Percentiles rank a stretch among this genome's conserved stretches.
Evolutionary conservation across 2,113 vertebrate species (phyloP).

Genomic region (Pongo pygmaeus): DNA sequence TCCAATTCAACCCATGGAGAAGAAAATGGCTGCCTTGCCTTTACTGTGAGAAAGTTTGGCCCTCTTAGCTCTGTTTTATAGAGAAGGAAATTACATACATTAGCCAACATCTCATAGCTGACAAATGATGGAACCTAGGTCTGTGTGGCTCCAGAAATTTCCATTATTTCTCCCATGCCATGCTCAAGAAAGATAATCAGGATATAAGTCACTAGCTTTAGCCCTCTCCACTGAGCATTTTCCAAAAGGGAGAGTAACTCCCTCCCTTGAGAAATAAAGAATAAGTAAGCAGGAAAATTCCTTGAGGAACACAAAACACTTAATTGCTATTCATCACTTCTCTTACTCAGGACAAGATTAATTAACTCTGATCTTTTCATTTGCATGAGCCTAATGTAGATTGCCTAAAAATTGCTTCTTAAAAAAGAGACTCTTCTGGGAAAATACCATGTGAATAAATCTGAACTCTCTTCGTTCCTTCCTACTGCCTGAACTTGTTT

Average conservation of each 20-base stretch:
- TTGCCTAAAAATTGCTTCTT: slow-evolving; percentile 69
- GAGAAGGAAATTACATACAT: background rate
- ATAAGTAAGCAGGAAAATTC: slow-evolving; percentile 69
- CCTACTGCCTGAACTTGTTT: slow-evolving; percentile 71
- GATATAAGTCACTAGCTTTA: slow-evolving; percentile 57
- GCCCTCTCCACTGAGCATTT: slow-evolving; percentile 45
- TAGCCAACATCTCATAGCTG: background rate
- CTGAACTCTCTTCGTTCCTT: slow-evolving; percentile 71
- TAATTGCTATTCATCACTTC: slow-evolving; percentile 68
- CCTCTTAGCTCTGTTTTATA: background rate
- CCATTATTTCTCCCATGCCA: background rate
- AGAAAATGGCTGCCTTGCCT: background rate
- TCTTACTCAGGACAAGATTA: slow-evolving; percentile 67
- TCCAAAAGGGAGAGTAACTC: slow-evolving; percentile 61
- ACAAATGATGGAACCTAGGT: background rate
- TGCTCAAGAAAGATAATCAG: background rate
- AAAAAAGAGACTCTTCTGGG: slow-evolving; percentile 66
- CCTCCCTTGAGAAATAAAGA: slow-evolving; percentile 44
- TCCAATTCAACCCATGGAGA: background rate
- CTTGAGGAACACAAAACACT: slow-evolving; percentile 71
- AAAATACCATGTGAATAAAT: slow-evolving; percentile 65
- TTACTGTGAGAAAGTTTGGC: background rate
- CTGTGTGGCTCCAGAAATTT: background rate
- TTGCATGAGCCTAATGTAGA: slow-evolving; percentile 66
- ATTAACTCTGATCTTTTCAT: slow-evolving; percentile 78